Conservation (phyloP, 2,797 vertebrate genomes). For the Chloroceryle inda region DNA sequence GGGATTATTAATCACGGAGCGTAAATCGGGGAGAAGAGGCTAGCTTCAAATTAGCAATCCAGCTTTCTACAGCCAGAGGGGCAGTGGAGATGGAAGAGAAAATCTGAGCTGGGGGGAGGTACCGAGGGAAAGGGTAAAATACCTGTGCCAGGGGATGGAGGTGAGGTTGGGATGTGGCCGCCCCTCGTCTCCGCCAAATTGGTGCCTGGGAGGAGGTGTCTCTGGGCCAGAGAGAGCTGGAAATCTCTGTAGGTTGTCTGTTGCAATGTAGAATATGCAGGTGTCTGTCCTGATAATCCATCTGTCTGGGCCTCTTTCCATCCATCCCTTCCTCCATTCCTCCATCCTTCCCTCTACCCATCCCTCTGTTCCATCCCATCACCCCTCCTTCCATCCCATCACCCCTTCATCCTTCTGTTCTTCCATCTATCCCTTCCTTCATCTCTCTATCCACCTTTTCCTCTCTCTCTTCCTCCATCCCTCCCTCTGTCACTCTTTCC, state of each 20-base stretch:
- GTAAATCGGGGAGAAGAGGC: not conserved
- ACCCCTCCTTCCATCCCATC: too few species aligned
- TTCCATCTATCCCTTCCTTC: too few species aligned
- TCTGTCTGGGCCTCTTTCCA: not conserved
- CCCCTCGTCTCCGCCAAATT: accelerated
- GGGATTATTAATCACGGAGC: constrained; percentile 16
- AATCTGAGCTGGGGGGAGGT: not conserved
- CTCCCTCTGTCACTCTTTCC: not conserved
- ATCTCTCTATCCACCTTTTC: not conserved
- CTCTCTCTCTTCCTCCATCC: too few species aligned
- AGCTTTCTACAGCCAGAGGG: not conserved
- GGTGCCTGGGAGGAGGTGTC: accelerated
- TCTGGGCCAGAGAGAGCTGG: not conserved
- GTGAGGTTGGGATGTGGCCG: accelerated
- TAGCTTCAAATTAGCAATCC: not conserved
- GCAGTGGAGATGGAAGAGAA: not conserved
- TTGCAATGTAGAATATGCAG: not conserved
- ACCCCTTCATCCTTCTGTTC: not conserved
- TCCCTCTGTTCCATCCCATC: not conserved
- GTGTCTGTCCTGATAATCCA: not conserved
- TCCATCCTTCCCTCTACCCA: accelerated
- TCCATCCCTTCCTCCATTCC: too few species aligned
- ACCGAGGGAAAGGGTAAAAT: not conserved
- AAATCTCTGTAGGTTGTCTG: not conserved
- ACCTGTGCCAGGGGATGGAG: accelerated